These are phyloP conservation scores for Antennarius striatus DNA, from an alignment of 2,113 vertebrate species.

Conservation along the genomic window DNA sequence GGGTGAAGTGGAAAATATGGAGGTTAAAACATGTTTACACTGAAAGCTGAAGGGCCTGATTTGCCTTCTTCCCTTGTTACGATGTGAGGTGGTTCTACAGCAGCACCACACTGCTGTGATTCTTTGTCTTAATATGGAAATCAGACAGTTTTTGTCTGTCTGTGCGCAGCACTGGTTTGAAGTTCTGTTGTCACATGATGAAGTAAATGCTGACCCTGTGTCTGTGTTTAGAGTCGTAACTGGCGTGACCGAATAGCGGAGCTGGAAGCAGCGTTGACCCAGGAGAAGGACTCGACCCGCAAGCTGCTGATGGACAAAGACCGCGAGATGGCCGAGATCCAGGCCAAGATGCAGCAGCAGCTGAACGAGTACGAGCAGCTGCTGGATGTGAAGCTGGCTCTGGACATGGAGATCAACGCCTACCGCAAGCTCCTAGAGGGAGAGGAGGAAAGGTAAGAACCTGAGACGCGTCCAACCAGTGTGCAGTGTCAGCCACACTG, in stretches of 20 bases:
- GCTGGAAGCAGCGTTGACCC: slow-evolving; percentile 81
- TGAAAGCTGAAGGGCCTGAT: too few relatives aligned
- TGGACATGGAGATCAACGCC: slow-evolving; percentile 93
- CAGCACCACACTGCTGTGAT: too few relatives aligned
- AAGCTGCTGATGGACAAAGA: slow-evolving; percentile 83
- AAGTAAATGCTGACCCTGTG: background rate
- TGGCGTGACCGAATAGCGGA: slow-evolving; percentile 86
- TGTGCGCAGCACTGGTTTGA: background rate
- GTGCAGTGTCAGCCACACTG: too few relatives aligned
- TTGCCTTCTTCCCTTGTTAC: too few relatives aligned
- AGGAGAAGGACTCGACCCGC: slow-evolving; percentile 81
- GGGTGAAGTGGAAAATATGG: too few relatives aligned
- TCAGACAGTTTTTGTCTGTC: background rate
- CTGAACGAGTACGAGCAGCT: slow-evolving; percentile 87
- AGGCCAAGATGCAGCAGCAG: slow-evolving; percentile 85
- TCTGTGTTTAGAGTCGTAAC: slow-evolving; percentile 74
- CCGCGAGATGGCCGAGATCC: slow-evolving; percentile 81
- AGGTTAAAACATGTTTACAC: too few relatives aligned
- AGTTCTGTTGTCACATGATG: background rate
- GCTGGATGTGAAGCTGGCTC: slow-evolving; percentile 89
- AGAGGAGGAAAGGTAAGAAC: slow-evolving; percentile 88
- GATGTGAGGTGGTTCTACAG: too few relatives aligned
- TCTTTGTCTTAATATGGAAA: too few relatives aligned
- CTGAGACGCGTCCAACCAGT: too few relatives aligned
- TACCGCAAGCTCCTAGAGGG: slow-evolving; percentile 91